Evolutionary conservation across 2,113 vertebrate species (phyloP), one percentile per base, ranked within the genome.

Genomic region (Excalfactoria chinensis): DNA sequence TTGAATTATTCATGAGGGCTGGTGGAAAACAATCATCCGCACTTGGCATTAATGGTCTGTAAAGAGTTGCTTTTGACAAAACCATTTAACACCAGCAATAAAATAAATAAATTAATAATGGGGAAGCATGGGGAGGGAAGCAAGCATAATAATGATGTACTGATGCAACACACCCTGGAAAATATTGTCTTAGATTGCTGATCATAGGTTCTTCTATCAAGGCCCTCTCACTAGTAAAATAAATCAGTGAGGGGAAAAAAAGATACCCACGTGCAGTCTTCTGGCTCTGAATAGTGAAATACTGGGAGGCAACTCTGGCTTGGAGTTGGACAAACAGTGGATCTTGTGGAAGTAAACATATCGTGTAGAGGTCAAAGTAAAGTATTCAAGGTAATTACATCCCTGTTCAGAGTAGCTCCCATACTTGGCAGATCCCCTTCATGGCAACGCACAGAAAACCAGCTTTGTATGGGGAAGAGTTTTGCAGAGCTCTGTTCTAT

Each of bases 21-120:
- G 66, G 58, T 76, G 66, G 85, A 95, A 93, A 92, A 73, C 83
- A 89, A 90, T 93, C 95, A 91, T 85, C 92, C 73, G 14, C 72
- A 94, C 85, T 79, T 75, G 80, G 64, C 93, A 94, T 83, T 96
- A 97, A 96, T 91, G 90, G 81, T 56, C 93, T 95, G 88, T 85
- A 95, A 96, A 95, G 67, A 63, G 88, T 83, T 92, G 73, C 81
- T 95, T 96, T 94, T 92, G 91, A 97, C 93, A 95, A 96, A 94
- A 89, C 58, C 75, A 85, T 97, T 95, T 96, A 95, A 92, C 90
- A 95, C 75, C 35, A 86, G 68, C 88, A 84, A 85, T 89, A 95
- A 96, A 95, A 93, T 77, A 96, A 92, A 94, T 89, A 90, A 84
- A 73, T 77, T 73, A 82, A 71, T 63, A 70, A 86, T 13, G 34